Base-by-base conservation (phyloP, 2,113 vertebrate genomes). In the Pelvicachromis taeniatus region DNA sequence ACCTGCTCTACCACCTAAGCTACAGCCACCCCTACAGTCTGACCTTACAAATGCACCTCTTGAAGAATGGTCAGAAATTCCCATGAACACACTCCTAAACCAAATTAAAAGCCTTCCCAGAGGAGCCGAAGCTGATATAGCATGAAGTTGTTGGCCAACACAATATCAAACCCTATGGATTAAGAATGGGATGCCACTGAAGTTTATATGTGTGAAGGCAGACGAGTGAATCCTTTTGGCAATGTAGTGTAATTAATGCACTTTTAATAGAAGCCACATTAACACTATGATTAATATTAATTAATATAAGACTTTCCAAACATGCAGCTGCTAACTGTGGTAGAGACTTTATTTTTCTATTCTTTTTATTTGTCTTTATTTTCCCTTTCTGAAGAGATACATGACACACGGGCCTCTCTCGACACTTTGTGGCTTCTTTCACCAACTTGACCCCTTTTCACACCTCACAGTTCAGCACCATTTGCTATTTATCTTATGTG, bases 101-200 rank as follows among this genome's bases (percentile, higher is more conserved):
- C 19, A n/a, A n/a, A n/a, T 53, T n/a, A 52, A 52, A 52, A n/a
- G 1, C 17, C 8, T 0, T 52, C 50, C 17, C 50, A 9, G 17
- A 53, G 9, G 19, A 53, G 50, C 19, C 19, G 50, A 52, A 17
- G 50, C 50, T 53, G 50, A n/a, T 53, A 53, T 10, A 53, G 50
- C 50, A 0, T 19, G 0, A n/a, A n/a, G 10, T 8, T 9, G 19
- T 0, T 8, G 50, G 50, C 50, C 50, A 5, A n/a, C 9, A 2
- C 10, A 4, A 53, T 53, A 5, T 53, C 19, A 53, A 53, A 53
- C 9, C 50, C 50, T 53, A 29, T 29, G 29, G 29, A 29, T 29
- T 29, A 29, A 29, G 29, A 29, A 29, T 29, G 29, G 29, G 29
- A 29, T 29, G 29, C 29, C n/a, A n/a, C n/a, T n/a, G n/a, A n/a